Conservation (phyloP, 2,888 invertebrate species). For the Gastrophysa polygoni region DNA sequence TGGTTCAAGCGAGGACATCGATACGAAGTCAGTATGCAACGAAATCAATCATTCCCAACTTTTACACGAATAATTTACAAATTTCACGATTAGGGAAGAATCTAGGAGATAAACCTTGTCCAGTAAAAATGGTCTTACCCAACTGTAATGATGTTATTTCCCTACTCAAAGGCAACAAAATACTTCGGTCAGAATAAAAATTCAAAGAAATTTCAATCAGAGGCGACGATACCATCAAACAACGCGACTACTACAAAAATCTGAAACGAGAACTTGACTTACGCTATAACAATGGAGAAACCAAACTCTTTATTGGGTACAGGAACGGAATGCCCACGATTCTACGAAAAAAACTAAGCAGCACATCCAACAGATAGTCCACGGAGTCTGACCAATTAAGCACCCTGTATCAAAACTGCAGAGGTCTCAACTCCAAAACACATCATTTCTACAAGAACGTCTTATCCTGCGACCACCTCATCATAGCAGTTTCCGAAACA, state of each 20-base stretch:
- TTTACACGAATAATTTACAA: neutral
- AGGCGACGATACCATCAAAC: neutral
- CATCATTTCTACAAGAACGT: neutral
- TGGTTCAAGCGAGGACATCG: no score
- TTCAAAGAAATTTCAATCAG: neutral
- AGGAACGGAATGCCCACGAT: neutral
- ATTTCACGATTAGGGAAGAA: neutral
- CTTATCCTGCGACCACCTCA: neutral
- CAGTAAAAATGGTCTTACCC: neutral
- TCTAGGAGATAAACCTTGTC: neutral
- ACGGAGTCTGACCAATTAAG: neutral
- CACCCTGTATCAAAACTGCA: neutral
- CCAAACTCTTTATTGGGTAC: neutral
- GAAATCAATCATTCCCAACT: neutral
- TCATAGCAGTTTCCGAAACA: neutral
- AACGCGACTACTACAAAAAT: neutral
- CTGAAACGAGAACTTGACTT: neutral
- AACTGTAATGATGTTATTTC: no score
- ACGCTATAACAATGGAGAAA: neutral
- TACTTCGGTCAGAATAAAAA: neutral
- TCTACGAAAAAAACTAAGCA: neutral
- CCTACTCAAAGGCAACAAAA: neutral
- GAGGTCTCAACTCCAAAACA: neutral
- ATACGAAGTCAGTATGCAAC: no score
- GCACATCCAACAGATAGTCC: neutral